Percentiles rank a stretch among this genome's conserved stretches.
Evolutionary conservation across 2,888 invertebrate genomes (phyloP).

Genomic region (Meta bourneti): DNA sequence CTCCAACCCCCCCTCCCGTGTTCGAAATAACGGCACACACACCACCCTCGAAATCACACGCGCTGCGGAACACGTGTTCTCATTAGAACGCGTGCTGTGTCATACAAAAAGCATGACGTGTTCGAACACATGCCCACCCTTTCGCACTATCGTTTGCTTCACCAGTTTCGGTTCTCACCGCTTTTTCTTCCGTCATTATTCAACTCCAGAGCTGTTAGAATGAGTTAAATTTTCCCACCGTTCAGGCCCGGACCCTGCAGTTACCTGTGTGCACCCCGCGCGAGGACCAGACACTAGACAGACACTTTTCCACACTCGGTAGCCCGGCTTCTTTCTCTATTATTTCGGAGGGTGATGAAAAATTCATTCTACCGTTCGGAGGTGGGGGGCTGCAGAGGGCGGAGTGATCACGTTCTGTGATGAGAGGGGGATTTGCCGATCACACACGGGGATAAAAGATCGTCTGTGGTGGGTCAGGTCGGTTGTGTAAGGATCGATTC

Average conservation of each 20-base stretch:
- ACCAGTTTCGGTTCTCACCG: not conserved
- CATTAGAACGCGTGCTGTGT: not conserved
- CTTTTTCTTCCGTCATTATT: not conserved
- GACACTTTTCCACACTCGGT: too few species aligned
- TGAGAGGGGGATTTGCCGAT: conserved; percentile 25
- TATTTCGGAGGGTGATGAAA: conserved; percentile 58
- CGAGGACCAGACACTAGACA: not conserved
- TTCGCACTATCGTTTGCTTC: not conserved
- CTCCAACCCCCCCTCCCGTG: not conserved
- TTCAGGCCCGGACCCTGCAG: not conserved
- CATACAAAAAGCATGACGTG: conserved; percentile 27
- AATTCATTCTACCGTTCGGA: conserved; percentile 46
- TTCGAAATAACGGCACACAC: not conserved
- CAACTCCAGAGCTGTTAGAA: not conserved
- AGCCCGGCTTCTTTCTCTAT: conserved; percentile 18
- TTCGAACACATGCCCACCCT: not conserved
- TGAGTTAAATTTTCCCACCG: not conserved
- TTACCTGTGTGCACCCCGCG: conserved; percentile 1
- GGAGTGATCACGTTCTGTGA: not conserved
- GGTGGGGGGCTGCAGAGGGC: too few species aligned
- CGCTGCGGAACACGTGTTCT: conserved; percentile 33
- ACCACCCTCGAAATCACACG: conserved; percentile 17
- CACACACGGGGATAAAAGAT: not conserved
- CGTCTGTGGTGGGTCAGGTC: not conserved
- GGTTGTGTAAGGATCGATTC: not conserved